Base-by-base conservation (phyloP, 2,113 vertebrate genomes). In the Perca schrenkii region DNA sequence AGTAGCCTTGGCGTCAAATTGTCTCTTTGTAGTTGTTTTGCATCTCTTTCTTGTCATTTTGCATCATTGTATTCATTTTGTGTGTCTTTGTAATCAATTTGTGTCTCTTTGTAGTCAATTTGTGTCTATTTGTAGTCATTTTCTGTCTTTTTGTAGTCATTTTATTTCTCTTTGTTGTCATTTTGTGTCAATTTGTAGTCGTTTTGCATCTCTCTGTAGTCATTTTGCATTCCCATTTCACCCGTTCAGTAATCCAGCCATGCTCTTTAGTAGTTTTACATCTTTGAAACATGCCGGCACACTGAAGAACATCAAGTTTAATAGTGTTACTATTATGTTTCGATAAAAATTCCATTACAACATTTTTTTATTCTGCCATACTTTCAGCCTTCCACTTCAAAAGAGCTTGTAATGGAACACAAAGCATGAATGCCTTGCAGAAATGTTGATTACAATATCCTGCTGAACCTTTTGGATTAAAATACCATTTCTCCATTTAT, bases 391-490 rank as follows among this genome's bases (percentile, higher is more conserved):
- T 66, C 8, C n/a, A 40, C 64, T 84, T 79, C 36, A 72, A 36
- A 75, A 50, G 21, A 61, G 43, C 68, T 78, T 60, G 54, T 73
- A 75, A 65, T 61, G 25, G 49, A 79, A 64, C 71, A 78, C 49
- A 67, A 66, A 88, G 56, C 74, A 57, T 16, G 56, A 82, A 63
- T 70, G 77, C 74, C 74, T 78, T 4, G 66, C 34, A 83, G 77
- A 79, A 73, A 66, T 58, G 74, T 58, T 65, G 77, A 80, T 83
- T 74, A 74, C 50, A 81, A 63, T 66, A 80, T 85, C 47, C 56
- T 21, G 11, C 72, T 74, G n/a, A 79, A 83, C 77, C 68, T 63
- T 79, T 88, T 74, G 81, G 84, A 89, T 90, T 77, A 73, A 82
- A 89, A 77, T 73, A 62, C 66, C 2, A 49, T 75, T 77, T 78